These are phyloP conservation scores for Drosophila buzzatii DNA, from an alignment of 2,888 invertebrate genomes.

Conservation along the genomic window DNA sequence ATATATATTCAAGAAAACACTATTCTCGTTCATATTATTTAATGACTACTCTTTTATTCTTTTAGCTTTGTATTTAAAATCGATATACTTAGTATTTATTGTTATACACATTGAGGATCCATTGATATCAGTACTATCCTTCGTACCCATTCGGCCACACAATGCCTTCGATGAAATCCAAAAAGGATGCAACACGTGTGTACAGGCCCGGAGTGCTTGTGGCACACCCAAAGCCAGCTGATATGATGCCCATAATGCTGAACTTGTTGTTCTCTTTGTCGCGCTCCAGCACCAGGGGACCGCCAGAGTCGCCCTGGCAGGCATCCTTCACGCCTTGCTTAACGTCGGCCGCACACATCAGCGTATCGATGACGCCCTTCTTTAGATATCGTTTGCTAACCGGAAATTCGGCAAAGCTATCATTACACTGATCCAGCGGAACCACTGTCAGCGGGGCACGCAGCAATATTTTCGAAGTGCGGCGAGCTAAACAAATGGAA, in stretches of 20 bases:
- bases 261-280: slow-evolving; percentile 58
- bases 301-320: slow-evolving; percentile 83
- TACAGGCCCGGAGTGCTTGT: slow-evolving; percentile 81
- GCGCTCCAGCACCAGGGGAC: slow-evolving; percentile 74
- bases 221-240: slow-evolving; percentile 81
- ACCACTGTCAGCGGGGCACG: slow-evolving; percentile 71
- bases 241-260: slow-evolving; percentile 79
- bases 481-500: slow-evolving; percentile 32
- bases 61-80: slow-evolving; percentile 34
- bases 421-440: slow-evolving; percentile 63
- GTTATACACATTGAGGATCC: slow-evolving; percentile 33
- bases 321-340: slow-evolving; percentile 67
- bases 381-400: slow-evolving; percentile 43
- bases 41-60: background rate
- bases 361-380: slow-evolving; percentile 59
- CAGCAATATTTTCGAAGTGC: slow-evolving; percentile 63
- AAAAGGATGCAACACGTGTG: slow-evolving; percentile 80
- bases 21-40: no score
- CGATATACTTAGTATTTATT: slow-evolving; percentile 33
- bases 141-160: slow-evolving; percentile 78
- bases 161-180: slow-evolving; percentile 82
- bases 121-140: slow-evolving; percentile 14
- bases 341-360: slow-evolving; percentile 74
- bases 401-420: slow-evolving; percentile 40
- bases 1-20: background rate